These are phyloP conservation scores for Oreocharis arfaki DNA, from an alignment of 2,113 vertebrate genomes.

Conservation along the genomic window DNA sequence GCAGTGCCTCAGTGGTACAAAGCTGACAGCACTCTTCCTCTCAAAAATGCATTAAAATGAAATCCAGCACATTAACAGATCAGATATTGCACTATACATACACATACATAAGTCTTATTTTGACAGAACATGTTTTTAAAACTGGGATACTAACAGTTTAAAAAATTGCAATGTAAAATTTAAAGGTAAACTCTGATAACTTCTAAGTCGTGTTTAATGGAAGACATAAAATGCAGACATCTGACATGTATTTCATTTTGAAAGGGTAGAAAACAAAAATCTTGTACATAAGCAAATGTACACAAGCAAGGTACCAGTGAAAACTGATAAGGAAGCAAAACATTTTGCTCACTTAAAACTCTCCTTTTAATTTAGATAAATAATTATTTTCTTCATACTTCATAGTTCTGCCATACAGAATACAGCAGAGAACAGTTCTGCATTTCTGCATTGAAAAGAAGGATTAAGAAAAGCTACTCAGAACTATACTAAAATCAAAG, in stretches of 20 bases:
- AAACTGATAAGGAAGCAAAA: neutral
- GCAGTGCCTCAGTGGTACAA: neutral
- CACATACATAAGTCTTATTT: neutral
- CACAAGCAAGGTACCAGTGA: neutral
- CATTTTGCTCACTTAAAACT: neutral
- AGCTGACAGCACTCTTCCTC: neutral
- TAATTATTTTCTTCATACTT: neutral
- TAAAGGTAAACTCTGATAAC: neutral
- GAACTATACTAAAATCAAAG: neutral
- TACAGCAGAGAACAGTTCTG: neutral
- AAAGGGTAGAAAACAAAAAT: neutral
- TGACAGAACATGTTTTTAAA: neutral
- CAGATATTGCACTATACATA: neutral
- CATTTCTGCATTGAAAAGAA: neutral
- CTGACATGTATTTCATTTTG: neutral
- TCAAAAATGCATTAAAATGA: neutral
- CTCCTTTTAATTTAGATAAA: neutral
- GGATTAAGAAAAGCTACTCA: neutral
- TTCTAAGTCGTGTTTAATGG: neutral
- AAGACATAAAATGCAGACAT: neutral
- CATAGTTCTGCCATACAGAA: neutral
- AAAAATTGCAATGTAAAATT: neutral
- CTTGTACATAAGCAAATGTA: neutral
- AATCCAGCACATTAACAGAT: neutral
- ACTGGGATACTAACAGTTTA: neutral